Evolutionary conservation across 2,888 invertebrate genomes (phyloP).

Genomic region (Nudaria mundana): DNA sequence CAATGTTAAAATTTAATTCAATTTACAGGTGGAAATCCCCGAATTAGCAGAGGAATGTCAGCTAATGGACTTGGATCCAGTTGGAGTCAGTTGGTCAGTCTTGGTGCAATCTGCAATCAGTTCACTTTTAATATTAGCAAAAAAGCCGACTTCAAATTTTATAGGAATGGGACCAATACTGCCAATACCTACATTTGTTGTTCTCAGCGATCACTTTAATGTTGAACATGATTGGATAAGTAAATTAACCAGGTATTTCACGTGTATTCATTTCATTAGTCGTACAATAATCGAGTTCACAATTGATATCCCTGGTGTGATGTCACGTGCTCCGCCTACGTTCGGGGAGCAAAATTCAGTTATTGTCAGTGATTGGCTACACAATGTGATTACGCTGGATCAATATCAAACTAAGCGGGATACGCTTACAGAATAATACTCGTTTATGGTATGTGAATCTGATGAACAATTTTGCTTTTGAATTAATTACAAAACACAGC

Average conservation of each 20-base stretch:
- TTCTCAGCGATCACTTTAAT: not conserved
- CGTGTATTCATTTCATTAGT: constrained; percentile 47
- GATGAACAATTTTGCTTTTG: constrained; percentile 27
- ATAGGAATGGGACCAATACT: not conserved
- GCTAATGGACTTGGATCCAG: constrained; percentile 89
- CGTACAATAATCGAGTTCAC: constrained; percentile 47
- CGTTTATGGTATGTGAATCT: constrained; percentile 20
- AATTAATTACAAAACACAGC: not conserved
- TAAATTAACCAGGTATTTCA: constrained; percentile 20
- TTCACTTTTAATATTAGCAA: not conserved
- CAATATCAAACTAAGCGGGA: constrained; percentile 50
- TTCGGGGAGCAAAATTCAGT: constrained; percentile 60
- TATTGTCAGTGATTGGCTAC: constrained; percentile 66
- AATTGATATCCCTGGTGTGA: constrained; percentile 50
- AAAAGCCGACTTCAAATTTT: not conserved
- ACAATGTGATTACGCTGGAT: constrained; percentile 63
- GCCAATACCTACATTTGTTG: not conserved
- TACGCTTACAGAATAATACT: constrained; percentile 34
- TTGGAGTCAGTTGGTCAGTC: too few species aligned
- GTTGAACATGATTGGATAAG: constrained; percentile 2
- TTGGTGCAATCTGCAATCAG: constrained; percentile 34
- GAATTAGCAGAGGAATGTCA: constrained; percentile 88
- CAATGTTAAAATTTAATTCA: too few species aligned
- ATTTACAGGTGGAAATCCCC: constrained; percentile 80
- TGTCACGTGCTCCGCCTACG: constrained; percentile 48